Conservation (phyloP, 1,140 invertebrate genomes). For the Drosophila pseudoananassae region DNA sequence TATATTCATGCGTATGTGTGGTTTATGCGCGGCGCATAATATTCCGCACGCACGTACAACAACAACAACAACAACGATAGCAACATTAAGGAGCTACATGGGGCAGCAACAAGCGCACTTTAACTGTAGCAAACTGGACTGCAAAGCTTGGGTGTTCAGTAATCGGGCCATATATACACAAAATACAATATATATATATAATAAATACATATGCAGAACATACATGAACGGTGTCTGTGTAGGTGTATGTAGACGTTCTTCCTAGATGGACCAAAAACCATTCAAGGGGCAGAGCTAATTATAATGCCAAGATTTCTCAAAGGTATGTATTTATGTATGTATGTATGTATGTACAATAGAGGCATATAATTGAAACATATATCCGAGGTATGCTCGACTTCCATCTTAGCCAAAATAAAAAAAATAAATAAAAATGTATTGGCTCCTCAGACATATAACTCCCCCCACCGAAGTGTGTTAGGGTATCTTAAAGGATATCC, state of each 20-base stretch:
- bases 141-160: slow-evolving; percentile 75
- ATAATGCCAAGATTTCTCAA: slow-evolving; percentile 20
- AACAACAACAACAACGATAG: slow-evolving; percentile 12
- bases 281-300: slow-evolving; percentile 27
- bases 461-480: no score
- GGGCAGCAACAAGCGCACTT: slow-evolving; percentile 71
- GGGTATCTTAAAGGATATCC: no score
- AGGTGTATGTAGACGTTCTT: slow-evolving; percentile 4
- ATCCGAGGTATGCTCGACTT: no score
- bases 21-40: slow-evolving; percentile 55
- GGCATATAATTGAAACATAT: no score
- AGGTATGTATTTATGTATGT: background rate
- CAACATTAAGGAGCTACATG: slow-evolving; percentile 34
- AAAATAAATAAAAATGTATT: no score
- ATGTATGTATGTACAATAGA: no score
- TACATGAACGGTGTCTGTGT: background rate
- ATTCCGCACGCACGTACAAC: slow-evolving; percentile 55
- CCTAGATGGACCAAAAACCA: slow-evolving; percentile 35
- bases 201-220: slow-evolving; percentile 4
- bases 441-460: no score
- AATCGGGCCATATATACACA: slow-evolving; percentile 46
- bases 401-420: no score
- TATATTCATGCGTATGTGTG: slow-evolving; percentile 9
- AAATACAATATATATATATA: slow-evolving; percentile 24
- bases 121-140: slow-evolving; percentile 77